Evolutionary conservation across 2,113 vertebrate genomes (phyloP), one percentile per base, ranked within the genome.

Genomic region (Scomber scombrus): DNA sequence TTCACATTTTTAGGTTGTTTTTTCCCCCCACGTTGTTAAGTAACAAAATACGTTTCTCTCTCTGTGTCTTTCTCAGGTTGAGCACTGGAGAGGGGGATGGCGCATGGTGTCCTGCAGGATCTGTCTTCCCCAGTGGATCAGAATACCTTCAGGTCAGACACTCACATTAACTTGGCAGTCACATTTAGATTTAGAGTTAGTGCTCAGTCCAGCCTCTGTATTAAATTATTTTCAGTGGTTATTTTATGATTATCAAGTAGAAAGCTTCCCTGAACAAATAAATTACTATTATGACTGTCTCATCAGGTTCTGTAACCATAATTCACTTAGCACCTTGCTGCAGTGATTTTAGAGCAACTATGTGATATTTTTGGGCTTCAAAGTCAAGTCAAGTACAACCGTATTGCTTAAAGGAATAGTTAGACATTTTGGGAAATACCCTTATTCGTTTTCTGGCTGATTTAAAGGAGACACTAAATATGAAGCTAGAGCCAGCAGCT

Each of bases 51-150:
- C 1, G 5, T 56, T 3, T 82, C 14, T 68, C 3, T n/a, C 4
- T 58, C 6, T 71, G 49, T 73, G 14, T 88, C 49, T 79, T 40
- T 80, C 65, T 47, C 90, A 98, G 97, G 92, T 81, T 99, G 87
- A 97, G 96, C 34, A 96, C 94, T 40, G 97, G 95, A 0, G 96
- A 97, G 0, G 97, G 97, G 0, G 97, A 98, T 1, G 97, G 97
- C 2, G 97, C 97, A 0, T 99, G 97, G 97, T 98, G 97, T 73
- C 97, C 97, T 0, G 94, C 94, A n/a, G 96, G 94, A 23, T 85
- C 97, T 0, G 97, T 98, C 34, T 98, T 93, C 40, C 97, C 97
- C 9, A 94, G 90, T 2, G 96, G 95, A 49, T 95, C 96, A 1
- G 97, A 99, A 82, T 99, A 96, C 85, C 94, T 99, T 71, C 96